Conservation (phyloP, 2,888 invertebrate species). For the Myathropa florea region DNA sequence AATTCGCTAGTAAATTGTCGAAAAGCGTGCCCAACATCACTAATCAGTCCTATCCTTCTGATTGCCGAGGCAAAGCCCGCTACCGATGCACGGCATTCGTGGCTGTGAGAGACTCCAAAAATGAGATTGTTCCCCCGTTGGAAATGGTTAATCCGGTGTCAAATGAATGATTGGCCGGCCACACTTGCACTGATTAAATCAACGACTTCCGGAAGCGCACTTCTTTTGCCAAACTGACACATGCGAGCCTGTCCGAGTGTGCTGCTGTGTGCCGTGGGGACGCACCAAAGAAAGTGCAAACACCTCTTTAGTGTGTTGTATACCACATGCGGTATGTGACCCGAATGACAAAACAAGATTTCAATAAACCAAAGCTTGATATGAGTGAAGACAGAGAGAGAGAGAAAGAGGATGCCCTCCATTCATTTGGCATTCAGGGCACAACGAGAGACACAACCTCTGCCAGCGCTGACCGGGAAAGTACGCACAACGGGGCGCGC, state of each 20-base stretch:
- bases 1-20: constrained; percentile 32
- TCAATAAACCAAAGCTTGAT: too few relatives aligned
- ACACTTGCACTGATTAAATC: constrained; percentile 10
- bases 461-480: constrained; percentile 56
- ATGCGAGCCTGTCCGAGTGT: neutral
- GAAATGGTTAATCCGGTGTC: neutral
- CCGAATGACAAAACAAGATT: constrained; percentile 18
- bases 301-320: constrained; percentile 35
- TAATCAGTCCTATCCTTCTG: constrained; percentile 39
- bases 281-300: constrained; percentile 61
- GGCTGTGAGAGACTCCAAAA: neutral
- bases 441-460: neutral
- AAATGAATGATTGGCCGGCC: neutral
- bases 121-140: neutral
- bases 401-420: too few relatives aligned
- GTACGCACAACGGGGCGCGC: constrained; percentile 45
- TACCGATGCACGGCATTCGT: neutral
- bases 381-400: neutral
- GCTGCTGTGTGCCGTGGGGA: neutral
- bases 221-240: neutral
- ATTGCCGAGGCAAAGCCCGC: neutral
- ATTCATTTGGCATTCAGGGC: constrained; percentile 56
- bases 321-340: constrained; percentile 12
- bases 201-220: constrained; percentile 50
- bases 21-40: constrained; percentile 47